phyloP scores from a whole-genome alignment of 2,888 invertebrate genomes.

The Drosophila barbarae region DNA sequence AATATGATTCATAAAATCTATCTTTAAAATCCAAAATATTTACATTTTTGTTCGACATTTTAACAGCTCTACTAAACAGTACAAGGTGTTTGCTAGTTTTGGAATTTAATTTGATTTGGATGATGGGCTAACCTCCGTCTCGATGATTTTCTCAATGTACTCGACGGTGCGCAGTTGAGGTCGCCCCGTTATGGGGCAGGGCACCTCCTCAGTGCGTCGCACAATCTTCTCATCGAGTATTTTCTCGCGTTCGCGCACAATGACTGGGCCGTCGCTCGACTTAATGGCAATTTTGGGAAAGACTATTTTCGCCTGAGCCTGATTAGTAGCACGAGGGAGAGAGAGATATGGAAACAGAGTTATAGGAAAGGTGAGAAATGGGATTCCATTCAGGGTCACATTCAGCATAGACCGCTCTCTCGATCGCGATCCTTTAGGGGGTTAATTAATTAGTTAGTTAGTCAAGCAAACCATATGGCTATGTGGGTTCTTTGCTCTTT shows the following conservation, averaged over 20 bases:
- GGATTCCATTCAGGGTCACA: constrained; percentile 1
- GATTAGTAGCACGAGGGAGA: constrained; percentile 30
- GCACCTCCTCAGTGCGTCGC: constrained; percentile 91
- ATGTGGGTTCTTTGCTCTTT: constrained; percentile 49
- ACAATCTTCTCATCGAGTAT: constrained; percentile 93
- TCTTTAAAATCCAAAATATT: background rate
- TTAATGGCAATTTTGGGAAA: constrained; percentile 93
- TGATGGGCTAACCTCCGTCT: constrained; percentile 89
- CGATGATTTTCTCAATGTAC: constrained; percentile 96
- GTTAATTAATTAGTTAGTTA: constrained; percentile 61
- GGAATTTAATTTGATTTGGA: constrained; percentile 39
- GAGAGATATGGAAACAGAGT: constrained; percentile 29
- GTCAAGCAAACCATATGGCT: constrained; percentile 65
- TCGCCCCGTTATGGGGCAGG: constrained; percentile 91
- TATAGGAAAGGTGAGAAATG: constrained; percentile 15
- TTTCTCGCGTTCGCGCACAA: constrained; percentile 93
- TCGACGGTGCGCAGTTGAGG: constrained; percentile 93
- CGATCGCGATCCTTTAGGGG: constrained; percentile 11
- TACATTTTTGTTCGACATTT: background rate
- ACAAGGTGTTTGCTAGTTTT: constrained; percentile 23
- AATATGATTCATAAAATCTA: background rate
- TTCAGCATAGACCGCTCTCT: constrained; percentile 3
- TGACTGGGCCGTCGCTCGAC: constrained; percentile 89
- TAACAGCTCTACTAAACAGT: constrained; percentile 5
- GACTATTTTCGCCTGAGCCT: constrained; percentile 80